Conservation (phyloP, 2,113 vertebrate species). For the Coptodon bakossiorum region DNA sequence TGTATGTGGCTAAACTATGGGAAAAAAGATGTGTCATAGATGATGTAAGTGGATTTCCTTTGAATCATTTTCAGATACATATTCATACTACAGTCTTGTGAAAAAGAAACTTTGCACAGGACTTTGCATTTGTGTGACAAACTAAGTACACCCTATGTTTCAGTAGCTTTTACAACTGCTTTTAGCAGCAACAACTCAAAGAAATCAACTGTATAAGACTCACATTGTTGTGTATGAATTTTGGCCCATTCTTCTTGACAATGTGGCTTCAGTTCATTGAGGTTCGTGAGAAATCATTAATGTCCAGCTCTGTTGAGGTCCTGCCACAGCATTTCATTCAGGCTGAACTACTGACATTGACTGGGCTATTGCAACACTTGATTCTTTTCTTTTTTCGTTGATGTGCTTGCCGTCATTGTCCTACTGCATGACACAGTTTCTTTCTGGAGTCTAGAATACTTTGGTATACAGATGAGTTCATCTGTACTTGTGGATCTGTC, state of each 20-base stretch:
- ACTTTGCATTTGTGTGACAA: background rate
- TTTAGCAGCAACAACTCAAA: background rate
- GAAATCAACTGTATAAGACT: background rate
- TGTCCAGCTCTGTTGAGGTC: background rate
- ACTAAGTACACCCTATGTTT: background rate
- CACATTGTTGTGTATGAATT: background rate
- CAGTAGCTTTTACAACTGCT: background rate
- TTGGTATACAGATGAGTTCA: background rate
- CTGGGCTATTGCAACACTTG: background rate
- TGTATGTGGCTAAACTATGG: background rate
- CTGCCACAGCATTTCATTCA: background rate
- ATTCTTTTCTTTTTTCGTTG: background rate
- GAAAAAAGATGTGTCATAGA: background rate
- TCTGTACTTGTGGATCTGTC: background rate
- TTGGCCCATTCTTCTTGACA: background rate
- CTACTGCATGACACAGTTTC: background rate
- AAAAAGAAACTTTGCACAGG: background rate
- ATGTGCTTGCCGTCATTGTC: background rate
- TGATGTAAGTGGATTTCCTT: slow-evolving; percentile 8
- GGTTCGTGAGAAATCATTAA: background rate
- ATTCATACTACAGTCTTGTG: background rate
- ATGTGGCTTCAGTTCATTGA: background rate
- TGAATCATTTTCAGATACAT: background rate
- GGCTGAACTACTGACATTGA: background rate
- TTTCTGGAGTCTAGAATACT: background rate